Base-by-base conservation (phyloP, 2,113 vertebrate species). In the Colaptes auratus region DNA sequence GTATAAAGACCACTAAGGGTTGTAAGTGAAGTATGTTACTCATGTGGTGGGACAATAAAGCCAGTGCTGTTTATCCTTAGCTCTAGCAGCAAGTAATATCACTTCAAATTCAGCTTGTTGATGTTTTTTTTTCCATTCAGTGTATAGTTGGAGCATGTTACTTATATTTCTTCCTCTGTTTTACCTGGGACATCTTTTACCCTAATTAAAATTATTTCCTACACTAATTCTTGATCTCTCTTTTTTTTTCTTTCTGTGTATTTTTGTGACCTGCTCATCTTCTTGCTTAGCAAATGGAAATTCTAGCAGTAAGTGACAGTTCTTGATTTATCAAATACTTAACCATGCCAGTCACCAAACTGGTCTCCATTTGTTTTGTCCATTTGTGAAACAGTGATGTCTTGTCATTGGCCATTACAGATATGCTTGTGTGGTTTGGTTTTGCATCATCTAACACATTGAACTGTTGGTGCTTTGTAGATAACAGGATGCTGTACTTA, bases 241-340 rank as follows among this genome's bases (percentile, higher is more conserved):
- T 96, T 99, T 98, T 98, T 97, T 97, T 98, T 97, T 16, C 50
- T 52, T 52, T 50, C 48, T 50, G 20, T 50, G 97, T 98, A 94
- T 98, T 98, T 98, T 98, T 98, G 98, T 99, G 99, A 99, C 98
- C 98, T 96, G 98, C 98, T 98, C 98, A 98, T 98, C 98, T 98
- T 99, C 98, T 99, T 99, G 99, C 99, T 99, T 99, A 99, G 99
- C 99, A 99, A 99, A 99, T 99, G 99, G 99, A 99, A 98, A 98
- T 98, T 98, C 99, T 99, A 98, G 99, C 99, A 99, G 99, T 99
- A 99, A 99, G 99, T 99, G 98, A 97, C 78, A 96, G 98, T 98
- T 99, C 98, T 99, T 98, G 95, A 98, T 98, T 99, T 99, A 97
- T 98, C 96, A 97, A 98, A 97, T 97, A 96, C 94, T 97, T 97